These are phyloP conservation scores for Neodontobutis hainanensis DNA, from an alignment of 2,113 vertebrate genomes.

Conservation along the genomic window DNA sequence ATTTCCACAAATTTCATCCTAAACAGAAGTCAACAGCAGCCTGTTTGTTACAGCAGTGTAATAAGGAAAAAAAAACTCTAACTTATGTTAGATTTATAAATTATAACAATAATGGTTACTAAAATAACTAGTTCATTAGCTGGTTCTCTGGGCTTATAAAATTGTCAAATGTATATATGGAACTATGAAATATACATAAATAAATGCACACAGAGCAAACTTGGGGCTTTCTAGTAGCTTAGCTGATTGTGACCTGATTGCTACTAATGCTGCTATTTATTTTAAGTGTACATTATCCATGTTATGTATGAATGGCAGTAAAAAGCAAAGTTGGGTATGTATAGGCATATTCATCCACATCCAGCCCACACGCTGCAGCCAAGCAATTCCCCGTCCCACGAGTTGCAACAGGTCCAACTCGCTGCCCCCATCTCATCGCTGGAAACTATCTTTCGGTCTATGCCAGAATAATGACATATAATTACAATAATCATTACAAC, in stretches of 20 bases:
- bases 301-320: background rate
- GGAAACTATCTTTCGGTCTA: conserved; percentile 68
- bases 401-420: conserved; percentile 70
- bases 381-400: conserved; percentile 57
- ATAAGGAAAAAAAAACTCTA: too few relatives aligned
- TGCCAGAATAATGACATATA: conserved; percentile 73
- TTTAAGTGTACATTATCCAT: background rate
- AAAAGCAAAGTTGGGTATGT: conserved; percentile 22
- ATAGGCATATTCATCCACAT: conserved; percentile 50
- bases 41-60: too few relatives aligned
- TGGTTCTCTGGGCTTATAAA: too few relatives aligned
- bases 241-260: background rate
- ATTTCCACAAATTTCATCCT: background rate
- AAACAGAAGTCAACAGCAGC: conserved; percentile 2
- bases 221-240: too few relatives aligned
- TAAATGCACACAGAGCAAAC: too few relatives aligned
- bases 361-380: conserved; percentile 59
- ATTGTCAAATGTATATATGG: too few relatives aligned
- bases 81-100: too few relatives aligned
- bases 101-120: too few relatives aligned
- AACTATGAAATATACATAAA: too few relatives aligned
- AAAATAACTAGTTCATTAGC: too few relatives aligned
- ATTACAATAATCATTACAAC: conserved; percentile 74
- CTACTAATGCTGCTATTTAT: background rate
- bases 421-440: conserved; percentile 69